Evolutionary conservation across 2,797 vertebrate genomes (phyloP).

Genomic region (Chaunax sp.): DNA sequence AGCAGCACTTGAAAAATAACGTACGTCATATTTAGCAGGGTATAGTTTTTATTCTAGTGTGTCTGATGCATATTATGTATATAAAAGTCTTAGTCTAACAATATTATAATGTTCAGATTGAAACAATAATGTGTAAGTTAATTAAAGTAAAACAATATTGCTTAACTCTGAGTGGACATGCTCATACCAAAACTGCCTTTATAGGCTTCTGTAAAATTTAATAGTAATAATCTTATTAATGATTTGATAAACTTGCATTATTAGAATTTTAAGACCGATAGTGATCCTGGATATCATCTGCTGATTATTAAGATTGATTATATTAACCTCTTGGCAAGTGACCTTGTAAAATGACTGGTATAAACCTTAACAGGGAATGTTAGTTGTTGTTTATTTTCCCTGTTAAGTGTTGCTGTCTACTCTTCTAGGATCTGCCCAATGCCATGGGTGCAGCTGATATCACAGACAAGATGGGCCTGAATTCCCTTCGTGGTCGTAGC

Average conservation of each 20-base stretch:
- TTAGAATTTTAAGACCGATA: not conserved
- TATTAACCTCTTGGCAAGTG: too few species aligned
- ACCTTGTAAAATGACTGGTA: not conserved
- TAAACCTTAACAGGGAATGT: too few species aligned
- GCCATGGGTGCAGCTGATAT: slow-evolving; percentile 86
- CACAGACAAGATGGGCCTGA: slow-evolving; percentile 84
- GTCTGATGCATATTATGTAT: not conserved
- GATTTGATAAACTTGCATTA: not conserved
- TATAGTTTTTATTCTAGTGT: not conserved
- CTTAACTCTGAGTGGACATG: too few species aligned
- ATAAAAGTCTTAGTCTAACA: not conserved
- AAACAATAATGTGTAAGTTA: not conserved
- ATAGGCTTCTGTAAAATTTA: not conserved
- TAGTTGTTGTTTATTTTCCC: not conserved
- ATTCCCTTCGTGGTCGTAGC: slow-evolving; percentile 76
- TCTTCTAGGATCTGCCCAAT: slow-evolving; percentile 82
- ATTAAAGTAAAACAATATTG: too few species aligned
- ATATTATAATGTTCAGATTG: not conserved
- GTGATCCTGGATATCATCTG: too few species aligned
- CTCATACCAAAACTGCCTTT: too few species aligned
- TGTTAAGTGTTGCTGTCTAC: not conserved
- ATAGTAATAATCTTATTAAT: not conserved
- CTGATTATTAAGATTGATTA: too few species aligned
- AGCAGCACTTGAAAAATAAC: not conserved
- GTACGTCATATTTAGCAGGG: not conserved